A percentile compares a stretch with the other conserved stretches of the same genome.
Evolutionary conservation across 2,888 invertebrate genomes (phyloP).

Genomic region (Drosophila subsilvestris): DNA sequence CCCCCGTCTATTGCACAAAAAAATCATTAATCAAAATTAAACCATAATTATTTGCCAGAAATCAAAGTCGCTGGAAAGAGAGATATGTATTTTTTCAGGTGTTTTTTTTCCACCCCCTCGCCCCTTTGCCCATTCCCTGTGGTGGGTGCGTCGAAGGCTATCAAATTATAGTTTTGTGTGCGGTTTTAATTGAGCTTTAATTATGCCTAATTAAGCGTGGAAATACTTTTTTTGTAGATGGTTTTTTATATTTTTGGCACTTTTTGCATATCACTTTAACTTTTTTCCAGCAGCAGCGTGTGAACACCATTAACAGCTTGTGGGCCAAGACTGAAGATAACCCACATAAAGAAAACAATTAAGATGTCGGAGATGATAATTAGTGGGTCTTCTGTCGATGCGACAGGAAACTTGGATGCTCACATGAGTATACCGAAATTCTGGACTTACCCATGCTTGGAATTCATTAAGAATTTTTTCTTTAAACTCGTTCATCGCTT

Average conservation of each 20-base stretch:
- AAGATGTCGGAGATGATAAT: constrained; percentile 31
- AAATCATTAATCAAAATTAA: constrained; percentile 81
- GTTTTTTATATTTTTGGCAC: constrained; percentile 10
- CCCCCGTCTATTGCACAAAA: constrained; percentile 60
- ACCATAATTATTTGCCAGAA: constrained; percentile 72
- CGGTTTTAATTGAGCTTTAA: constrained; percentile 76
- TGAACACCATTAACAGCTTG: constrained; percentile 54
- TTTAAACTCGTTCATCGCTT: no score
- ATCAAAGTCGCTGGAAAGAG: constrained; percentile 41
- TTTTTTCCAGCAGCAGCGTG: constrained; percentile 58
- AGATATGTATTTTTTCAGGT: constrained; percentile 36
- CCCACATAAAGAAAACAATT: constrained; percentile 17
- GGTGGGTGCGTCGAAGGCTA: constrained; percentile 57
- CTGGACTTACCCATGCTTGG: background rate
- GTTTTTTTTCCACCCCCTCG: constrained; percentile 16
- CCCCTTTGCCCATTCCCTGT: background rate
- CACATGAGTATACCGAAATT: background rate
- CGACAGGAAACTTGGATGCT: background rate
- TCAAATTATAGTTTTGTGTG: constrained; percentile 43
- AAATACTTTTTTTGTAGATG: constrained; percentile 10
- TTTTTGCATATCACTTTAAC: constrained; percentile 50
- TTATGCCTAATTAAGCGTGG: constrained; percentile 73
- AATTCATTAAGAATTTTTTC: background rate
- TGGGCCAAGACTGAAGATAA: constrained; percentile 5
- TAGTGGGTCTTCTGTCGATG: background rate